phyloP scores from a whole-genome alignment of 2,888 invertebrate species.

The Dasysyrphus tricinctus region DNA sequence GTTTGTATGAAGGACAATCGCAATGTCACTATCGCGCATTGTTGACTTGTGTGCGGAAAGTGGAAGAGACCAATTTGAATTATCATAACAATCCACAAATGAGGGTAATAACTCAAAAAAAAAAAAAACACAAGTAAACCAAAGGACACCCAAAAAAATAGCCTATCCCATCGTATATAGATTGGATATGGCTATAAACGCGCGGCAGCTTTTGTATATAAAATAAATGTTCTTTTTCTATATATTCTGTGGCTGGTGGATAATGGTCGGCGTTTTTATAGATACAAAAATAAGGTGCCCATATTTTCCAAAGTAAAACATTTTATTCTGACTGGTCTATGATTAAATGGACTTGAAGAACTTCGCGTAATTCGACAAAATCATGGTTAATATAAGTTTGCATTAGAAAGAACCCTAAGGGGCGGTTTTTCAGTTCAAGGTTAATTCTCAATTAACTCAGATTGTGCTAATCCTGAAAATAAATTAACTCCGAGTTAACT shows the following conservation, averaged over 20 bases:
- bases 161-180: slow-evolving; percentile 29
- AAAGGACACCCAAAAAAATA: slow-evolving; percentile 10
- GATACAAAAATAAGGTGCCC: slow-evolving; percentile 8
- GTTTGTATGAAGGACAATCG: slow-evolving; percentile 60
- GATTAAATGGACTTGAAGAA: no score
- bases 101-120: slow-evolving; percentile 72
- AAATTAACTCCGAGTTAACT: no score
- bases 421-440: no score
- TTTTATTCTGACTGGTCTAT: background rate
- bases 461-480: no score
- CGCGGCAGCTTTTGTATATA: slow-evolving; percentile 40
- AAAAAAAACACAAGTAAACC: slow-evolving; percentile 1
- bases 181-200: slow-evolving; percentile 10
- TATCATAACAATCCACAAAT: slow-evolving; percentile 77
- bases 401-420: no score
- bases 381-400: no score
- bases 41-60: slow-evolving; percentile 74
- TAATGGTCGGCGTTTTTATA: slow-evolving; percentile 4
- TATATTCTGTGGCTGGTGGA: background rate
- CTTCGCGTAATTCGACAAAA: no score
- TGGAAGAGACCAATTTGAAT: slow-evolving; percentile 77
- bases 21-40: slow-evolving; percentile 73
- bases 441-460: no score
- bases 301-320: background rate
- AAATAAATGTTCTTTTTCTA: slow-evolving; percentile 45